phyloP scores from a whole-genome alignment of 2,888 invertebrate genomes.

The Hypselothyrea guttata region DNA sequence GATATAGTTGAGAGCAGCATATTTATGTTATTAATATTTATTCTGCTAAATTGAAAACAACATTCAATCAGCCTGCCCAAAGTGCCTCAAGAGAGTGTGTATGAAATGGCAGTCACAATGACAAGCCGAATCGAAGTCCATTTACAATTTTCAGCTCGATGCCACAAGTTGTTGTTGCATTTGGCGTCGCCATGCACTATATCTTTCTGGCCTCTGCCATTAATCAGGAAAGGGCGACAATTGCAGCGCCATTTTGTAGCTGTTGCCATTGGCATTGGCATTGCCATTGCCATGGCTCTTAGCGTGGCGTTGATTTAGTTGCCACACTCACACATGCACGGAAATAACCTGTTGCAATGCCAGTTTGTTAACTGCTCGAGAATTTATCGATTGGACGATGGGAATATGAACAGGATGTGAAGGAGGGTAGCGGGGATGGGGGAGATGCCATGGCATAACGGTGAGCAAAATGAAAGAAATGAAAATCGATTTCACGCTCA shows the following conservation, averaged over 20 bases:
- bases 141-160: constrained; percentile 6
- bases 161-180: constrained; percentile 9
- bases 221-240: constrained; percentile 51
- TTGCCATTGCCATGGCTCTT: constrained; percentile 1
- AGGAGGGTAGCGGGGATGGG: background rate
- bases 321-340: constrained; percentile 14
- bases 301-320: constrained; percentile 35
- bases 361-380: constrained; percentile 21
- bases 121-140: constrained; percentile 21
- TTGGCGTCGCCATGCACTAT: background rate
- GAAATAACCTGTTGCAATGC: constrained; percentile 60
- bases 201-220: constrained; percentile 18
- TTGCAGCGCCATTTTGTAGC: constrained; percentile 41
- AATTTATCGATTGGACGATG: constrained; percentile 68
- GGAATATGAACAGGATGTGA: no score
- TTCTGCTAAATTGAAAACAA: no score
- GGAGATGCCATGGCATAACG: background rate
- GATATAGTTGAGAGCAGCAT: no score
- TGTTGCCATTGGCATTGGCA: constrained; percentile 1
- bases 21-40: no score
- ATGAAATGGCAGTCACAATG: constrained; percentile 1
- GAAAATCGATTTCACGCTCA: constrained; percentile 76
- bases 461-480: constrained; percentile 26
- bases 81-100: no score
- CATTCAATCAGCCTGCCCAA: no score